Conservation (phyloP, 2,113 vertebrate species). For the Chaenogobius annularis region DNA sequence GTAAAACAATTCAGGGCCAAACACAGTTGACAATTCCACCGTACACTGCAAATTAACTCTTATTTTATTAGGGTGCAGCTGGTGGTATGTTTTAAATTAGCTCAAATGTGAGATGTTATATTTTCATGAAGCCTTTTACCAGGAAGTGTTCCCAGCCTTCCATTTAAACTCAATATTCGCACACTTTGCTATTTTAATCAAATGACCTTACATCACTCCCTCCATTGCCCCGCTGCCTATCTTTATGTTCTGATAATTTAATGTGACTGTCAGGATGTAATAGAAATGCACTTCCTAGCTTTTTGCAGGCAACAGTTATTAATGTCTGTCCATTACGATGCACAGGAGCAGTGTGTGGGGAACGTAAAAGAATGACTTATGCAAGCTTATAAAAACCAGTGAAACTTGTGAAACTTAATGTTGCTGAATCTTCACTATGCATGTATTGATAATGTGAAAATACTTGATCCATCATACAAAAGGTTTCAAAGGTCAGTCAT, state of each 20-base stretch:
- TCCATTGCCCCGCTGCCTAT: slow-evolving; percentile 9
- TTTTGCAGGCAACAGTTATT: slow-evolving; percentile 37
- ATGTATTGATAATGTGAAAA: neutral
- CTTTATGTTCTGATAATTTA: slow-evolving; percentile 52
- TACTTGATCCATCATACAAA: too few species aligned
- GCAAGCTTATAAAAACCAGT: slow-evolving; percentile 7
- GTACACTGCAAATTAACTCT: neutral
- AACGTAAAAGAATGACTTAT: slow-evolving; percentile 9
- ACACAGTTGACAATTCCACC: slow-evolving; percentile 10
- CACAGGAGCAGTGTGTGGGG: slow-evolving; percentile 18
- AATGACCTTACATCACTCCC: slow-evolving; percentile 17
- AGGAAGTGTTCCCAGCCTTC: neutral
- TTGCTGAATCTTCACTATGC: neutral
- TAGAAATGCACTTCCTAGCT: slow-evolving; percentile 52
- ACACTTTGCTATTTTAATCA: slow-evolving; percentile 9
- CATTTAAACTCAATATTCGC: slow-evolving; percentile 19
- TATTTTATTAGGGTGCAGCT: slow-evolving; percentile 51
- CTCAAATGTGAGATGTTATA: neutral
- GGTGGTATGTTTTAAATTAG: slow-evolving; percentile 43
- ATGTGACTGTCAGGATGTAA: slow-evolving; percentile 45
- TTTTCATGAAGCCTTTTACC: neutral
- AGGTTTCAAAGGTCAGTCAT: too few species aligned
- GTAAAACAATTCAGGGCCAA: slow-evolving; percentile 32
- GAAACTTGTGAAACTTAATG: neutral
- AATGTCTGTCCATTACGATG: slow-evolving; percentile 22